A percentile compares a stretch with the other conserved stretches of the same genome.
These are phyloP conservation scores for Panonychus citri DNA, from an alignment of 1,140 invertebrate species.

Conservation along the genomic window DNA sequence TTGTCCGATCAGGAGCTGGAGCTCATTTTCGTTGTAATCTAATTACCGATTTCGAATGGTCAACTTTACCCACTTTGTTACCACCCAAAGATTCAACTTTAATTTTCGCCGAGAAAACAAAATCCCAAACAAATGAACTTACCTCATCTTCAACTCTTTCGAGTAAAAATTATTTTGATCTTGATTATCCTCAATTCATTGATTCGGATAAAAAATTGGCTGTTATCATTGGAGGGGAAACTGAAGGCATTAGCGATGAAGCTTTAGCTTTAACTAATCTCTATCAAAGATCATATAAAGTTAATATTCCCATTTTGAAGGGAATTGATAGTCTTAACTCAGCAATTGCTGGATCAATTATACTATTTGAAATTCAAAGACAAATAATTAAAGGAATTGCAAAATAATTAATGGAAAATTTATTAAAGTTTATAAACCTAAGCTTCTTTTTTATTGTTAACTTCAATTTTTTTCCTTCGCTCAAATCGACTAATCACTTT, in stretches of 20 bases:
- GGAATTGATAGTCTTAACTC: conserved; percentile 64
- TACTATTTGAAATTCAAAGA: conserved; percentile 59
- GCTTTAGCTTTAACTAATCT: conserved; percentile 32
- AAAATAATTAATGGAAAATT: too few species aligned
- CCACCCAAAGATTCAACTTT: not conserved
- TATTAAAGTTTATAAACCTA: too few species aligned
- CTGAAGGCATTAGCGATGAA: conserved; percentile 47
- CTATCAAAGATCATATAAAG: conserved; percentile 21
- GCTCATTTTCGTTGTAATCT: conserved; percentile 50
- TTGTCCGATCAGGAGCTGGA: conserved; percentile 49
- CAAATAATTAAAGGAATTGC: conserved; percentile 34
- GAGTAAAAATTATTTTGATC: not conserved
- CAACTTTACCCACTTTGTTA: conserved; percentile 8
- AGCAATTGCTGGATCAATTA: conserved; percentile 48
- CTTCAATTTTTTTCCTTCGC: too few species aligned
- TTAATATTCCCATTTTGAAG: conserved; percentile 43
- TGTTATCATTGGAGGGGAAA: conserved; percentile 66
- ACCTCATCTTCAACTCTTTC: too few species aligned
- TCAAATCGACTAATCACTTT: too few species aligned
- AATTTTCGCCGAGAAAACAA: not conserved
- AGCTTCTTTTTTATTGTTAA: too few species aligned
- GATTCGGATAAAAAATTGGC: not conserved
- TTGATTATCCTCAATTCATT: not conserved
- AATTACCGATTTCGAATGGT: conserved; percentile 40
- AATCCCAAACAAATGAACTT: not conserved